Conservation (phyloP, 2,113 vertebrate species). For the Opisthocomus hoazin region DNA sequence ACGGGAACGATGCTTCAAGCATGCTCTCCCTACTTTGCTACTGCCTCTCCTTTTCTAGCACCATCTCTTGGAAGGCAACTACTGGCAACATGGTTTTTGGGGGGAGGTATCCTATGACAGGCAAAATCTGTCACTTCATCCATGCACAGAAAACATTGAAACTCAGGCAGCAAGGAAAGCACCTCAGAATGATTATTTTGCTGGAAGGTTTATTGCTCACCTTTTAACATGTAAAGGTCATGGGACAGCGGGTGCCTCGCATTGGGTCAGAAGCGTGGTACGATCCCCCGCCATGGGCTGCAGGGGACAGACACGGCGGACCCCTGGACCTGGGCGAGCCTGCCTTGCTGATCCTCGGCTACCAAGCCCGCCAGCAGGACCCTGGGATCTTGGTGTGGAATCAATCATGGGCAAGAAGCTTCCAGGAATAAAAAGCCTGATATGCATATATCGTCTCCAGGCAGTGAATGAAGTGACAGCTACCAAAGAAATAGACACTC, state of each 20-base stretch:
- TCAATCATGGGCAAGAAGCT: not conserved
- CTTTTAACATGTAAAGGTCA: not conserved
- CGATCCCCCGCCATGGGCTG: fast-evolving
- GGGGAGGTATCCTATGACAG: not conserved
- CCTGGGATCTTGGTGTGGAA: not conserved
- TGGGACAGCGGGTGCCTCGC: not conserved
- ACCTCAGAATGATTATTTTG: not conserved
- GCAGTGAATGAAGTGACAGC: not conserved
- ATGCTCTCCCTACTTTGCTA: not conserved
- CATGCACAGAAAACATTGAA: not conserved
- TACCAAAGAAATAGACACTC: not conserved
- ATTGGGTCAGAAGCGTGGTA: no score
- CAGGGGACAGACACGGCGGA: fast-evolving
- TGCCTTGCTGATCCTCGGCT: not conserved
- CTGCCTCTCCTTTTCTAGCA: not conserved
- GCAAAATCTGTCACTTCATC: not conserved
- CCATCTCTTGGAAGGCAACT: not conserved
- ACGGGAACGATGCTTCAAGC: not conserved
- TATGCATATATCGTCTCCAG: not conserved
- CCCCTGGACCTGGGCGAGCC: not conserved
- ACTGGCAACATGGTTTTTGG: not conserved
- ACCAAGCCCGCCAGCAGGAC: no score
- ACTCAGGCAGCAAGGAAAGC: not conserved
- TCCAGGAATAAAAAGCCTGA: not conserved
- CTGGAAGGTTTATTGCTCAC: not conserved